Percentiles rank a stretch among this genome's conserved stretches.
Conservation (phyloP, 1,140 invertebrate species). For the Callitettix versicolor region DNA sequence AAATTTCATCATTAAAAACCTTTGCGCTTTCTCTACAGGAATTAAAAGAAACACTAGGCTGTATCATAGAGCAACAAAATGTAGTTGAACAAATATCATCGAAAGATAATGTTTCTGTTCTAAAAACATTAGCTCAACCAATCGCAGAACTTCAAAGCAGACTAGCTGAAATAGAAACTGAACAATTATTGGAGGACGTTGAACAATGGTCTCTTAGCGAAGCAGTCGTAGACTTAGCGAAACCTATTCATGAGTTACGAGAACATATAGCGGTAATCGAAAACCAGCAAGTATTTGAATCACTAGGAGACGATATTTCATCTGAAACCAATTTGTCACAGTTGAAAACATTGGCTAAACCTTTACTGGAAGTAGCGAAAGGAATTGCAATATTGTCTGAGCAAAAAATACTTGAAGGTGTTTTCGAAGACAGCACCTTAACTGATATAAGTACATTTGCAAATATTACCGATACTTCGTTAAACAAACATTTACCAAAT, state of each 20-base stretch:
- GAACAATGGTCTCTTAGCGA: constrained; percentile 5
- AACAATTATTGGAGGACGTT: constrained; percentile 12
- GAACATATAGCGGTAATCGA: constrained; percentile 11
- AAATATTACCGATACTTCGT: constrained; percentile 13
- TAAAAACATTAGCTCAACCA: constrained; percentile 38
- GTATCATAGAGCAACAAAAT: constrained; percentile 9
- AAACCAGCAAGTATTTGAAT: constrained; percentile 12
- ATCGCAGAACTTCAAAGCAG: constrained; percentile 42
- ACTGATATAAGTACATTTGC: constrained; percentile 20
- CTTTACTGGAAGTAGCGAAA: constrained; percentile 34
- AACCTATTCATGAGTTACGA: constrained; percentile 14
- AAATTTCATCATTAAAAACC: constrained; percentile 22
- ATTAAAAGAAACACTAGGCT: constrained; percentile 38
- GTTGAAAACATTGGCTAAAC: constrained; percentile 34
- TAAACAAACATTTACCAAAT: neutral
- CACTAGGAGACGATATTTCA: constrained; percentile 5
- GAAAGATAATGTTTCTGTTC: constrained; percentile 24
- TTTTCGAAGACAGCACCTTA: constrained; percentile 9
- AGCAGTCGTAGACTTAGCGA: constrained; percentile 1
- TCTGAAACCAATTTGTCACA: constrained; percentile 24
- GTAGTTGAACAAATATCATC: constrained; percentile 1
- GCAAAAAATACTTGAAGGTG: constrained; percentile 23
- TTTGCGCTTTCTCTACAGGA: constrained; percentile 36
- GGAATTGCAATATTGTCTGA: constrained; percentile 33
- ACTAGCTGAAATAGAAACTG: constrained; percentile 35